Evolutionary conservation across 2,113 vertebrate species (phyloP).

Genomic region (Struthio camelus): DNA sequence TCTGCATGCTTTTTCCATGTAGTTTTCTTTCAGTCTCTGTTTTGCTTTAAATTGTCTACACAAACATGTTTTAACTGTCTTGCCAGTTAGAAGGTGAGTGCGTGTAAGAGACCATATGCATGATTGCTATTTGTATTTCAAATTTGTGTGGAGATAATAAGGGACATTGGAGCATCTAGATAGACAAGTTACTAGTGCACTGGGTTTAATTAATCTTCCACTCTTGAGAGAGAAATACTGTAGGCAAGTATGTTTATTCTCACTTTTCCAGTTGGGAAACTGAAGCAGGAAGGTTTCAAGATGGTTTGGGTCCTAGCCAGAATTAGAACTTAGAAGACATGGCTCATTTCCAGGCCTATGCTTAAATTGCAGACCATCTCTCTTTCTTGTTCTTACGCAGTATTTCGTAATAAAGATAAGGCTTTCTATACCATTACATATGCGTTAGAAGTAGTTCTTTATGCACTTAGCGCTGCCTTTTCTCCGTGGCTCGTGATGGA

Average conservation of each 20-base stretch:
- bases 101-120: not conserved
- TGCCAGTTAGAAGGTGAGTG: not conserved
- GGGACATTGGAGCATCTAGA: not conserved
- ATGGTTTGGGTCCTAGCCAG: constrained; percentile 51
- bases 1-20: not conserved
- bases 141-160: not conserved
- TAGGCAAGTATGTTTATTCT: constrained; percentile 69
- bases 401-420: constrained; percentile 39
- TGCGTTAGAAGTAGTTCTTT: constrained; percentile 6
- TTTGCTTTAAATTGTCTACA: not conserved
- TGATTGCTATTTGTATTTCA: not conserved
- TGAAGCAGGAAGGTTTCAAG: constrained; percentile 59
- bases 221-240: constrained; percentile 24
- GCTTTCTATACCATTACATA: not conserved
- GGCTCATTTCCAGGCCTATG: constrained; percentile 51
- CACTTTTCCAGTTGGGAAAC: constrained; percentile 68
- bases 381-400: constrained; percentile 11
- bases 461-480: not conserved
- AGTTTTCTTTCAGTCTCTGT: not conserved
- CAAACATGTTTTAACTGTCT: not conserved
- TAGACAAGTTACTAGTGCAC: not conserved
- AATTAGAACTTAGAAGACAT: constrained; percentile 40
- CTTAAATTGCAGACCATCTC: constrained; percentile 44
- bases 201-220: constrained; percentile 35
- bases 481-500: constrained; percentile 15